These are phyloP conservation scores for Probosciger aterrimus DNA, from an alignment of 2,113 vertebrate species.

Conservation along the genomic window DNA sequence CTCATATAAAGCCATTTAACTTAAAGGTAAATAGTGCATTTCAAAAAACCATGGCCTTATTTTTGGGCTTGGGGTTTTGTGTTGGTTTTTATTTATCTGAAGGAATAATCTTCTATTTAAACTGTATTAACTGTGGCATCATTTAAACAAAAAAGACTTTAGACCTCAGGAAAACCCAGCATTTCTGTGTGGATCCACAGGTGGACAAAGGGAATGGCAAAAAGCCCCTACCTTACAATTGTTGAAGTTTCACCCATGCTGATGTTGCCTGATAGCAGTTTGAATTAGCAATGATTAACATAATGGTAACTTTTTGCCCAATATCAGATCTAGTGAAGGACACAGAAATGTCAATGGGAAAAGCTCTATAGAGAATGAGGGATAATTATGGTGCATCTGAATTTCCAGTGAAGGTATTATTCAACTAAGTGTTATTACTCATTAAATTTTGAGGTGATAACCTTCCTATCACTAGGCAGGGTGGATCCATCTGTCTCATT, in stretches of 20 bases:
- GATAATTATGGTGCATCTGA: not conserved
- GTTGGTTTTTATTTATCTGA: not conserved
- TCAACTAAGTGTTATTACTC: not conserved
- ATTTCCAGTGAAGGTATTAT: not conserved
- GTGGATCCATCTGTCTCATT: not conserved
- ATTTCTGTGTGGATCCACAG: not conserved
- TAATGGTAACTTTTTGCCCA: not conserved
- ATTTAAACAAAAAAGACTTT: not conserved
- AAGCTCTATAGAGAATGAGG: not conserved
- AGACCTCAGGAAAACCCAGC: not conserved
- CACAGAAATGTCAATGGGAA: not conserved
- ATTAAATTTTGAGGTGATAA: not conserved
- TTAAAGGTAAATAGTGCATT: not conserved
- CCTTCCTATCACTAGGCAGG: not conserved
- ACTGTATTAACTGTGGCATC: not conserved
- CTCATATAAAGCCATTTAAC: not conserved
- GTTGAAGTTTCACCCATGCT: not conserved
- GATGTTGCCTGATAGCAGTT: not conserved
- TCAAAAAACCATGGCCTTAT: not conserved
- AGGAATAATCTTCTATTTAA: not conserved
- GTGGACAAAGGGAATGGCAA: not conserved
- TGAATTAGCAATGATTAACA: not conserved
- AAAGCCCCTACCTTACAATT: not conserved
- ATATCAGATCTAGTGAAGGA: not conserved
- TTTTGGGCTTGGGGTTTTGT: not conserved